These are phyloP conservation scores for Medauroidea extradentata DNA, from an alignment of 1,140 invertebrate genomes.

Conservation along the genomic window DNA sequence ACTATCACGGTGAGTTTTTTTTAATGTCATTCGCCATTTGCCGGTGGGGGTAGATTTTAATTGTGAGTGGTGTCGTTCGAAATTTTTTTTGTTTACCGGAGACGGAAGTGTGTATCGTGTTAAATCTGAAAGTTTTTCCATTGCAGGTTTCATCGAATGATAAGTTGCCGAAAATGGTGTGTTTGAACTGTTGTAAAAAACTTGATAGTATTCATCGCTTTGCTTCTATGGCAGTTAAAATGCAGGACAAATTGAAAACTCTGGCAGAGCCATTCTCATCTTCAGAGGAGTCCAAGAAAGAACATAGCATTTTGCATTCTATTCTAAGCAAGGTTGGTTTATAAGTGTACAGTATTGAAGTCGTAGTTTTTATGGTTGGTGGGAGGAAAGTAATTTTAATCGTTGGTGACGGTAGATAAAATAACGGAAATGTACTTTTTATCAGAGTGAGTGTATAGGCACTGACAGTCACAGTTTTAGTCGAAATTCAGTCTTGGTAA, in stretches of 20 bases:
- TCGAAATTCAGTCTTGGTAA: too few species aligned
- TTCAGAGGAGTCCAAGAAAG: constrained; percentile 4
- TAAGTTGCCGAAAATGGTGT: constrained; percentile 53
- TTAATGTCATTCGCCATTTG: constrained; percentile 13
- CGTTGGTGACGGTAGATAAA: too few species aligned
- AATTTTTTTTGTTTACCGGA: background rate
- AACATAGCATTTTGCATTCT: constrained; percentile 40
- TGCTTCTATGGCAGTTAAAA: constrained; percentile 51
- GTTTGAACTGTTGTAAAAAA: constrained; percentile 48
- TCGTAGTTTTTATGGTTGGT: too few species aligned
- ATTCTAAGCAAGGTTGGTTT: constrained; percentile 49
- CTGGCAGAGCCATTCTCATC: constrained; percentile 6
- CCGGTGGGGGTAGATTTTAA: background rate
- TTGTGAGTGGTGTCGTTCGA: background rate
- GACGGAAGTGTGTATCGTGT: background rate
- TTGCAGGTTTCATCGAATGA: constrained; percentile 49
- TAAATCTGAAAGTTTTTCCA: background rate
- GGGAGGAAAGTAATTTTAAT: too few species aligned
- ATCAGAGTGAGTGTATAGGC: too few species aligned
- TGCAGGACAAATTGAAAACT: constrained; percentile 46
- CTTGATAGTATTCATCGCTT: constrained; percentile 52
- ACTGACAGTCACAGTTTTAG: too few species aligned
- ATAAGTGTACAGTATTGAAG: too few species aligned
- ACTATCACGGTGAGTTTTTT: constrained; percentile 46
- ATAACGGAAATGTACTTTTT: too few species aligned